Evolutionary conservation across 2,113 vertebrate genomes (phyloP), one percentile per base, ranked within the genome.

Genomic region (Pavo muticus): DNA sequence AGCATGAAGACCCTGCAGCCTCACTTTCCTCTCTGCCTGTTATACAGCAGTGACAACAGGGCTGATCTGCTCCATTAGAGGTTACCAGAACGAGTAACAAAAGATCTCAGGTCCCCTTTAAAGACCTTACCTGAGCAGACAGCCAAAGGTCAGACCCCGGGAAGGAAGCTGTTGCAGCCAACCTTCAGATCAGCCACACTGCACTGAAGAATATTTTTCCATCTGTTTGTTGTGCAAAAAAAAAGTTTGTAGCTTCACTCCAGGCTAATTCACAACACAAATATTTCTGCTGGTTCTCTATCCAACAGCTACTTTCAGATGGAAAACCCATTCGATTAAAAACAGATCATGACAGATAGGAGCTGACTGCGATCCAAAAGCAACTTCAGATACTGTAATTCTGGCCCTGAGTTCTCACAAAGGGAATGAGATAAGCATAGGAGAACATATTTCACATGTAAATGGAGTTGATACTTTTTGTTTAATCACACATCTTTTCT

Each of bases 251-350:
- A 80, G 88, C 88, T 94, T 90, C 82, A 81, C 40, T 90, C 90
- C 74, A 80, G 90, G 61, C 64, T 94, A 95, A 91, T 95, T 95
- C 90, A 94, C 94, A 73, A 96, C 90, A 91, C 87, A 95, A 94
- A 93, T 86, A 96, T 86, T 96, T 95, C 90, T 90, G 86, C 79
- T 88, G 35, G 0, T 88, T 93, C 79, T 78, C 91, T 48, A 57
- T 86, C 88, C 91, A 95, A 94, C 72, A 93, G 93, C 93, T 94
- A 94, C 93, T 95, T 90, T 95, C 90, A 94, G 91, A 96, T 91
- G 95, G 96, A 96, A 96, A 95, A 95, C 56, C 79, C 91, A 95
- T 95, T 91, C 0, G 8, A 95, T 95, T 97, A 95, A 97, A 95
- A 95, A 81, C 94, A 95, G 85, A 90, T 90, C 69, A 60, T 75